Percentiles rank a stretch among this genome's conserved stretches.
phyloP scores from a whole-genome alignment of 2,888 invertebrate genomes.

The Pharmacophagus antenor region DNA sequence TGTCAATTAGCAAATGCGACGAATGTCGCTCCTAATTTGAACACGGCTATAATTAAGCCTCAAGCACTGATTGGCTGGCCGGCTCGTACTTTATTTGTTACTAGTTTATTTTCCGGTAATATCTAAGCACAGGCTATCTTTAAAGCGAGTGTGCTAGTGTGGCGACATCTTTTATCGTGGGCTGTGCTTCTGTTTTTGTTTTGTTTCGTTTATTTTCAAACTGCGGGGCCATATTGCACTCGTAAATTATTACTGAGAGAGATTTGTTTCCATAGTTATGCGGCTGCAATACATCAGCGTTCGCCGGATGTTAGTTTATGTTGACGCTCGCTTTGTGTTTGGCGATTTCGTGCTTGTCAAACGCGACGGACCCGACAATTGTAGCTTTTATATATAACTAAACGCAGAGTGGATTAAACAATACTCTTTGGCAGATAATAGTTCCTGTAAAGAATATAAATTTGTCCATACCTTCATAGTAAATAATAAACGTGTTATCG shows the following conservation, averaged over 20 bases:
- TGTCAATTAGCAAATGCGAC: constrained; percentile 68
- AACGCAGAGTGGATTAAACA: constrained; percentile 31
- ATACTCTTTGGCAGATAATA: constrained; percentile 30
- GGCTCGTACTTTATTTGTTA: constrained; percentile 52
- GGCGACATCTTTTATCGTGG: constrained; percentile 75
- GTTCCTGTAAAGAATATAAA: neutral
- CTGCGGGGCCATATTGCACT: constrained; percentile 70
- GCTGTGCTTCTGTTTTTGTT: constrained; percentile 67
- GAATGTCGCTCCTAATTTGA: constrained; percentile 72
- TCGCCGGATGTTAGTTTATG: constrained; percentile 76
- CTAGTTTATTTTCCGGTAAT: constrained; percentile 53
- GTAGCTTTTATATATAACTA: constrained; percentile 48
- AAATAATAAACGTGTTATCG: neutral
- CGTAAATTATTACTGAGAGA: constrained; percentile 74
- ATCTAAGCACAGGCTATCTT: constrained; percentile 61
- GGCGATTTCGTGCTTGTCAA: constrained; percentile 66
- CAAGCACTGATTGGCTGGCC: constrained; percentile 60
- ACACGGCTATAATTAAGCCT: constrained; percentile 72
- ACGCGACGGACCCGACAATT: constrained; percentile 49
- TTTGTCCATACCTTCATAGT: neutral
- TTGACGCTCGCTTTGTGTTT: constrained; percentile 69
- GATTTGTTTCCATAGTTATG: constrained; percentile 79
- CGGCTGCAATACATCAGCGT: constrained; percentile 75
- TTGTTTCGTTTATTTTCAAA: constrained; percentile 67
- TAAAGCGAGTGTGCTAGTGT: constrained; percentile 61